phyloP scores from a whole-genome alignment of 2,888 invertebrate genomes.

The Willowsia nigromaculata region DNA sequence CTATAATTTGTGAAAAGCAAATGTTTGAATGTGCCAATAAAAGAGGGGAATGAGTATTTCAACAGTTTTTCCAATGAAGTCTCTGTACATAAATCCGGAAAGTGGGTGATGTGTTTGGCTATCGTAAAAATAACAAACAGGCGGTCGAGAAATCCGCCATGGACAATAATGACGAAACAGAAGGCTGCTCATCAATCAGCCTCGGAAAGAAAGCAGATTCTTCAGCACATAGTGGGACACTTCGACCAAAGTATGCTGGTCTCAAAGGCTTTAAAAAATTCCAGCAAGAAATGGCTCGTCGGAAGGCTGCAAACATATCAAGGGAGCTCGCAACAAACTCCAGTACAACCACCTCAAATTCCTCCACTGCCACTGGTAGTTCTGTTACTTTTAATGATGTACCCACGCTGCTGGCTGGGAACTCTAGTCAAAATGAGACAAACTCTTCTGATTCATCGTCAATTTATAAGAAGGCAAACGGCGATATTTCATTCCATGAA shows the following conservation, averaged over 20 bases:
- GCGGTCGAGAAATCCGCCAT: conserved; percentile 67
- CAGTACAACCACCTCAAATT: not conserved
- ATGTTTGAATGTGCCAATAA: too few species aligned
- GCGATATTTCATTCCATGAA: conserved; percentile 53
- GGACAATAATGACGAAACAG: conserved; percentile 68
- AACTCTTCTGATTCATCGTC: conserved; percentile 36
- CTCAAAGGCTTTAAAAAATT: conserved; percentile 73
- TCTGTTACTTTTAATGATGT: conserved; percentile 62
- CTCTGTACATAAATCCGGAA: not conserved
- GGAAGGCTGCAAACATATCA: conserved; percentile 69
- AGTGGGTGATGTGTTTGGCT: conserved; percentile 66
- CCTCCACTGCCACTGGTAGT: conserved; percentile 9
- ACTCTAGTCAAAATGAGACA: not conserved
- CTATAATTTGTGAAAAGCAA: too few species aligned
- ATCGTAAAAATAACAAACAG: conserved; percentile 25
- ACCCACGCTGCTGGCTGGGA: not conserved
- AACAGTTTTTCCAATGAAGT: not conserved
- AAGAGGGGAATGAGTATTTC: not conserved
- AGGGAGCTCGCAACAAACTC: conserved; percentile 31
- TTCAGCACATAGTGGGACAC: conserved; percentile 15
- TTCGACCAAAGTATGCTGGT: conserved; percentile 64
- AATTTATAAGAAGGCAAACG: conserved; percentile 65
- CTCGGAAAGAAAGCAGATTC: conserved; percentile 18
- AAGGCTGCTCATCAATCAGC: conserved; percentile 65
- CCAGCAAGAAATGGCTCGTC: conserved; percentile 71